phyloP scores from a whole-genome alignment of 2,113 vertebrate genomes.

The Macquaria ambigua region DNA sequence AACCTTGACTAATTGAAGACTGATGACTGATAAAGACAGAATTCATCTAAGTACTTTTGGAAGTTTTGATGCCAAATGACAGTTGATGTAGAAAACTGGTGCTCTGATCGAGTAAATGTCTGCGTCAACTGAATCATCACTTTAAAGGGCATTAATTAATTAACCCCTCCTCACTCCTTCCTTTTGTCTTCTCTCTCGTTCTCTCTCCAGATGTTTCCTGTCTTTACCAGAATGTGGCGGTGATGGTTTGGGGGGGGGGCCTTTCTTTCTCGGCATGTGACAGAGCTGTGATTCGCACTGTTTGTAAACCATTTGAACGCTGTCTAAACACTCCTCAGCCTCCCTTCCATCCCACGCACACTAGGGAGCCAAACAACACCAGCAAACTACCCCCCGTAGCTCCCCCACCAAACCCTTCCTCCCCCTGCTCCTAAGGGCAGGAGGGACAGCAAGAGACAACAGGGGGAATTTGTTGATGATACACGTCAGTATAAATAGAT shows the following conservation, averaged over 20 bases:
- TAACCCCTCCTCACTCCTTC: conserved; percentile 12
- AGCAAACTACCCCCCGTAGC: conserved; percentile 52
- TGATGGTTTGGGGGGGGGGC: conserved; percentile 12
- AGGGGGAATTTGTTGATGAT: conserved; percentile 59
- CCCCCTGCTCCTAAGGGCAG: conserved; percentile 1
- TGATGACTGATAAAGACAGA: neutral
- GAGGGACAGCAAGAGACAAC: conserved; percentile 50
- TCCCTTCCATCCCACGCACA: conserved; percentile 71
- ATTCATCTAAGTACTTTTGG: too few relatives aligned
- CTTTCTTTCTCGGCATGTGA: conserved; percentile 66
- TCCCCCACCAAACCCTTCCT: neutral
- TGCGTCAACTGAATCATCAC: neutral
- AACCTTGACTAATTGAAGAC: neutral
- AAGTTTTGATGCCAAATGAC: neutral
- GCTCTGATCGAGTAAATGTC: neutral
- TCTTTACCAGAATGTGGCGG: conserved; percentile 58
- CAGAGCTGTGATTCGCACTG: conserved; percentile 70
- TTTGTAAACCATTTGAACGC: conserved; percentile 84
- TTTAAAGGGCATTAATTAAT: conserved; percentile 1
- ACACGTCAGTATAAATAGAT: conserved; percentile 63
- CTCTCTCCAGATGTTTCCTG: conserved; percentile 83
- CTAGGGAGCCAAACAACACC: conserved; percentile 65
- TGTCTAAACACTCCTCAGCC: conserved; percentile 83
- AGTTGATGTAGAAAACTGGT: neutral
- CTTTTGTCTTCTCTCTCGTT: conserved; percentile 14